Conservation (phyloP, 2,797 vertebrate genomes). For the Sebastes alutus region DNA sequence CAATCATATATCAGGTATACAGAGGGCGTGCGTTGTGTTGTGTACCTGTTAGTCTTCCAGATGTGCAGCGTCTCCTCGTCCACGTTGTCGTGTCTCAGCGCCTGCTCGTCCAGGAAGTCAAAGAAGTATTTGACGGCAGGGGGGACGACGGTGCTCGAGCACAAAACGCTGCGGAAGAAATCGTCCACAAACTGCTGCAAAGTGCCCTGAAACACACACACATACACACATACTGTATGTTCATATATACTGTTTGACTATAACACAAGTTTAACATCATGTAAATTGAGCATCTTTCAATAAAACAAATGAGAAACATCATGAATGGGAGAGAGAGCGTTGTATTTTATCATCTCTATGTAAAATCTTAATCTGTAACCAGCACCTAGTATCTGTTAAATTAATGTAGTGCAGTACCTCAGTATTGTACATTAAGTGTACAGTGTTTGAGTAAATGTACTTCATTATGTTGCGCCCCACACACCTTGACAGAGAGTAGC, state of each 20-base stretch:
- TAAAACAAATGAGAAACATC: no score
- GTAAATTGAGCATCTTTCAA: no score
- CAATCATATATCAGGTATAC: neutral
- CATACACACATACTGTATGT: neutral
- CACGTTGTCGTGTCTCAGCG: conserved; percentile 92
- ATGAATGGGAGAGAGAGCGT: no score
- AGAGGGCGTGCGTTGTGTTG: neutral
- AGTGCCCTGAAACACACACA: conserved; percentile 85
- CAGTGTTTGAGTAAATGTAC: no score
- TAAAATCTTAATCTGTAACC: neutral
- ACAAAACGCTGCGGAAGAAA: conserved; percentile 94
- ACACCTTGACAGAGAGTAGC: conserved; percentile 93
- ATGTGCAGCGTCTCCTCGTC: conserved; percentile 98
- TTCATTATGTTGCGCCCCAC: neutral
- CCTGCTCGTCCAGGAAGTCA: conserved; percentile 97
- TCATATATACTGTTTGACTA: neutral
- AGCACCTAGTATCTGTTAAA: neutral
- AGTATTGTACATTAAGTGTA: neutral
- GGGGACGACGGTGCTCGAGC: conserved; percentile 88
- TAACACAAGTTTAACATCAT: neutral
- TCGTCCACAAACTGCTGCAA: conserved; percentile 98
- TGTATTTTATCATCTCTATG: neutral
- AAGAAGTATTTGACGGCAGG: conserved; percentile 98
- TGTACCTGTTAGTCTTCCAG: conserved; percentile 98
- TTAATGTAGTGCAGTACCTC: neutral